Conservation (phyloP, 2,888 invertebrate genomes). For the Nomada lathburiana region DNA sequence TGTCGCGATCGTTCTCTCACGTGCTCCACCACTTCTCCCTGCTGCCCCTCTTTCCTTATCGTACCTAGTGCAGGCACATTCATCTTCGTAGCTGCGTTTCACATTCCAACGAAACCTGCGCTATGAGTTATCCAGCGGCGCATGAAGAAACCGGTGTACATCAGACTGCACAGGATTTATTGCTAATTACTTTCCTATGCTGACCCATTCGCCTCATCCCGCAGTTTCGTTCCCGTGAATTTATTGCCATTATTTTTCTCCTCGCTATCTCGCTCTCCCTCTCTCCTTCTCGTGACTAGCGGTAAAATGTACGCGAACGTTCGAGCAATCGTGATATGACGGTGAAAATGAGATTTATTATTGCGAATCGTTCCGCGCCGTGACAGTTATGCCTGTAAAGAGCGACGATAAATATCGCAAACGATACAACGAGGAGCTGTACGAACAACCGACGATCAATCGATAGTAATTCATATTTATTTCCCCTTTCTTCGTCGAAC, state of each 20-base stretch:
- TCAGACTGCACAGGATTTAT: conserved; percentile 60
- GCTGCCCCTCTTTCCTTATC: conserved; percentile 8
- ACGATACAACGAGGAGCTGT: background rate
- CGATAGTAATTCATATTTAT: background rate
- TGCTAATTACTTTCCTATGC: conserved; percentile 71
- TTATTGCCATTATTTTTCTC: conserved; percentile 60
- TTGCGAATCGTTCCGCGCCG: background rate
- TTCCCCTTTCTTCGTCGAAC: background rate
- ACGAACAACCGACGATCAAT: background rate
- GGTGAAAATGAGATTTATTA: conserved; percentile 54
- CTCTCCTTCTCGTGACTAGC: background rate
- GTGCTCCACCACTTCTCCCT: background rate
- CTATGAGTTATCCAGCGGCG: conserved; percentile 30
- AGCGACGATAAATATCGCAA: background rate
- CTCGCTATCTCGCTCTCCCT: background rate
- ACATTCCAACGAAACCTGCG: conserved; percentile 20
- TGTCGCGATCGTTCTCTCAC: conserved; percentile 13
- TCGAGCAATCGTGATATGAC: conserved; percentile 57
- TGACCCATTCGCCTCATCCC: conserved; percentile 40
- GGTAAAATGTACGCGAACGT: conserved; percentile 53
- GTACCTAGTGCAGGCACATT: background rate
- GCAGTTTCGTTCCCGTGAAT: conserved; percentile 26
- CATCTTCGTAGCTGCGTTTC: conserved; percentile 38
- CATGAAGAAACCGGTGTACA: conserved; percentile 58
- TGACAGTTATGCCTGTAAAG: background rate